These are phyloP conservation scores for Carterocephalus palaemon DNA, from an alignment of 2,888 invertebrate genomes.

Conservation along the genomic window DNA sequence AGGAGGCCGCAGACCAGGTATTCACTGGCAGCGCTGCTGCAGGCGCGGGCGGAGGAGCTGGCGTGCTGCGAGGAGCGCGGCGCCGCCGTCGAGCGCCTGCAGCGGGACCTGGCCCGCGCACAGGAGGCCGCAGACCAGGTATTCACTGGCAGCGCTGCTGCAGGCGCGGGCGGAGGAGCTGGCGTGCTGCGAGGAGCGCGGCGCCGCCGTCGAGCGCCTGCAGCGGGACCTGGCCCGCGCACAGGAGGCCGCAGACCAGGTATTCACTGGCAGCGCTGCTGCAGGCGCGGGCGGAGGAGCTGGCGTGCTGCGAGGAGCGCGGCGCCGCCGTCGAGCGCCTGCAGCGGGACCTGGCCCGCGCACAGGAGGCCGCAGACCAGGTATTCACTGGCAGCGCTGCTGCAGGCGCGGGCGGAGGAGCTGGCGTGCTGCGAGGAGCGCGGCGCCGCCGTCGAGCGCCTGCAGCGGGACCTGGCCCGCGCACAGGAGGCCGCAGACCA, in stretches of 20 bases:
- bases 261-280: slow-evolving; percentile 23
- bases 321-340: slow-evolving; percentile 35
- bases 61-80: slow-evolving; percentile 36
- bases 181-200: slow-evolving; percentile 37
- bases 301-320: slow-evolving; percentile 44
- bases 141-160: too few relatives aligned
- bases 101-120: slow-evolving; percentile 39
- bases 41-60: slow-evolving; percentile 42
- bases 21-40: slow-evolving; percentile 37
- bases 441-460: slow-evolving; percentile 34
- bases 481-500: too few relatives aligned
- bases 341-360: slow-evolving; percentile 39
- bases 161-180: slow-evolving; percentile 34
- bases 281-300: slow-evolving; percentile 40
- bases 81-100: slow-evolving; percentile 34
- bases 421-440: slow-evolving; percentile 37
- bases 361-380: slow-evolving; percentile 40
- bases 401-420: slow-evolving; percentile 39
- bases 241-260: slow-evolving; percentile 43
- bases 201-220: slow-evolving; percentile 35
- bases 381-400: too few relatives aligned
- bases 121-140: slow-evolving; percentile 46
- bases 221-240: slow-evolving; percentile 40
- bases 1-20: too few relatives aligned
- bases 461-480: slow-evolving; percentile 38